Conservation (phyloP, 2,888 invertebrate species). For the Hyppa rectilinea region DNA sequence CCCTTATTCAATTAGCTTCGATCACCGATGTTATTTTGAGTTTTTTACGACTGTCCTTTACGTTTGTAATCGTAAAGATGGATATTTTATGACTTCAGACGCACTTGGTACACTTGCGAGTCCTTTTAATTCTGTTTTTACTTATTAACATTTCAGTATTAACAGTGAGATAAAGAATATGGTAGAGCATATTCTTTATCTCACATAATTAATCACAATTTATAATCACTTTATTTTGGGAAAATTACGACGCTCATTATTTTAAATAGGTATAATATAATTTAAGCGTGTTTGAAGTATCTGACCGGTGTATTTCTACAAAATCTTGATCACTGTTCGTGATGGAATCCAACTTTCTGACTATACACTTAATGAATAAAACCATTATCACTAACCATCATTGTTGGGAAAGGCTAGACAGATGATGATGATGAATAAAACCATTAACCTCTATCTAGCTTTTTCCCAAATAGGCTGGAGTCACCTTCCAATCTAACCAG, state of each 20-base stretch:
- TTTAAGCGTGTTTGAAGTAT: background rate
- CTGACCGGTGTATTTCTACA: background rate
- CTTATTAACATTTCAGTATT: background rate
- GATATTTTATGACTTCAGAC: constrained; percentile 47
- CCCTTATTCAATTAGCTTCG: constrained; percentile 74
- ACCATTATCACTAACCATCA: too few relatives aligned
- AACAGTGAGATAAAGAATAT: too few relatives aligned
- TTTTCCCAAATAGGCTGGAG: too few relatives aligned
- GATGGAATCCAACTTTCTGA: background rate
- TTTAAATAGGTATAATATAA: background rate
- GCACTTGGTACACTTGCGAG: constrained; percentile 16
- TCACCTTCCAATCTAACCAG: too few relatives aligned
- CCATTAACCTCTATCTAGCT: too few relatives aligned
- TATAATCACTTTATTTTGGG: background rate
- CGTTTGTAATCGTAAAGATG: constrained; percentile 67
- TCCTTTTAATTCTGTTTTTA: constrained; percentile 25
- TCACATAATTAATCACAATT: background rate
- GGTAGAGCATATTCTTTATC: background rate
- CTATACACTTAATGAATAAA: background rate
- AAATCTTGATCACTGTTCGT: background rate
- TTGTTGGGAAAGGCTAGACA: too few relatives aligned
- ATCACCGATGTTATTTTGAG: constrained; percentile 69
- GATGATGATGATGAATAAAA: too few relatives aligned
- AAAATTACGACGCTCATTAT: background rate
- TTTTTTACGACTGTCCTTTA: constrained; percentile 63